A percentile compares a stretch with the other conserved stretches of the same genome.
phyloP scores from a whole-genome alignment of 92 coral and sea anemone species.

The Porites rus region DNA sequence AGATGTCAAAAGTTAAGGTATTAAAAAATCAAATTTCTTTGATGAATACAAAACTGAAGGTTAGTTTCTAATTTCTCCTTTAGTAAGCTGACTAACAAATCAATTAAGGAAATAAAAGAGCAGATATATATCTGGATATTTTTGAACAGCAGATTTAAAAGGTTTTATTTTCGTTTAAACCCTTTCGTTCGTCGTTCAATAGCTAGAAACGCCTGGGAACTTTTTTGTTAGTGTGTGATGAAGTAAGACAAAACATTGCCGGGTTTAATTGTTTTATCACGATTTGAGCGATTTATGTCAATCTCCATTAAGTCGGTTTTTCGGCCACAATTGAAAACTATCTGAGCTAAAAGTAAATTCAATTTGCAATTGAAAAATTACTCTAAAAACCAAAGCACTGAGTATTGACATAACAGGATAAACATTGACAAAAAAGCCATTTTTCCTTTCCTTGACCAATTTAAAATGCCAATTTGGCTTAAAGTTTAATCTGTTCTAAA shows the following conservation, averaged over 20 bases:
- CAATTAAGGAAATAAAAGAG: not conserved
- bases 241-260: not conserved
- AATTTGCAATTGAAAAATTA: not conserved
- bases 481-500: not conserved
- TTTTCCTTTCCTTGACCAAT: too few species aligned
- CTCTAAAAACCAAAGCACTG: not conserved
- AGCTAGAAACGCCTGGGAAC: not conserved
- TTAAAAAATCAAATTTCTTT: not conserved
- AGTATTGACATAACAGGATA: not conserved
- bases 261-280: not conserved
- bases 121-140: not conserved
- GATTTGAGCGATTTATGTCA: not conserved
- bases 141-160: not conserved
- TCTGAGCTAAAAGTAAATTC: not conserved
- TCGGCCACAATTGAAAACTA: not conserved
- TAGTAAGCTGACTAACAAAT: not conserved
- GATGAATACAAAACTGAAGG: too few species aligned
- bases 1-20: not conserved
- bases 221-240: not conserved
- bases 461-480: not conserved
- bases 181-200: not conserved
- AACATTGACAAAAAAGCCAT: not conserved
- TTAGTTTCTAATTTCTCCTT: not conserved
- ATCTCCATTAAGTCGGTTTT: not conserved
- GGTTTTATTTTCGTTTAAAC: not conserved